Evolutionary conservation across 2,888 invertebrate species (phyloP).

Genomic region (Rapana venosa): DNA sequence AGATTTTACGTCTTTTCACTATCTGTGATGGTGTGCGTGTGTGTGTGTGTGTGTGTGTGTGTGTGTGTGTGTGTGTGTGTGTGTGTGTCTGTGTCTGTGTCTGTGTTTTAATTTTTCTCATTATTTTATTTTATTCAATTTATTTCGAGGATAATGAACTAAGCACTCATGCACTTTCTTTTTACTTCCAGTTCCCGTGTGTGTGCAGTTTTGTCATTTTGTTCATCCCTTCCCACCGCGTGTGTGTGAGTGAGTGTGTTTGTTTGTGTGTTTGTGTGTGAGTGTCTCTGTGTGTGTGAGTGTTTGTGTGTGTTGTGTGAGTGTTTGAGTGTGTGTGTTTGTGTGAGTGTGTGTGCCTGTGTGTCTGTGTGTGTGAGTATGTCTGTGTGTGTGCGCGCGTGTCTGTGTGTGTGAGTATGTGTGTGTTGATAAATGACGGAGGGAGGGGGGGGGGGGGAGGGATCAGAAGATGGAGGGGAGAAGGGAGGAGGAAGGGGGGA

Average conservation of each 20-base stretch:
- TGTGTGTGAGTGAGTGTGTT: not conserved
- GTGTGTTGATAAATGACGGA: not conserved
- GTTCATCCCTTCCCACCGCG: too few species aligned
- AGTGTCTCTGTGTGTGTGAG: not conserved
- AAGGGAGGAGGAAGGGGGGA: not conserved
- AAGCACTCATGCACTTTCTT: too few species aligned
- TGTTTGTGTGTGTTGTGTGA: not conserved
- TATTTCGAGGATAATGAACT: too few species aligned
- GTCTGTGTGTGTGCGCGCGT: not conserved
- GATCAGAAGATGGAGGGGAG: not conserved
- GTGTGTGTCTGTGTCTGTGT: not conserved
- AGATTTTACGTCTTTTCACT: too few species aligned
- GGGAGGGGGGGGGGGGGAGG: not conserved
- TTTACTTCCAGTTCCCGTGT: too few species aligned
- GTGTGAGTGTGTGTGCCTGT: not conserved
- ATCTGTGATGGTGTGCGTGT: too few species aligned
- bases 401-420: not conserved
- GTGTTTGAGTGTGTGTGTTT: not conserved
- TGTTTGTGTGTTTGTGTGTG: not conserved
- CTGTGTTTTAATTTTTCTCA: too few species aligned
- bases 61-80: constrained; percentile 14
- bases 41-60: constrained; percentile 23
- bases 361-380: not conserved
- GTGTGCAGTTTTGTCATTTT: too few species aligned
- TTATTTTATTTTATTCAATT: too few species aligned